Percentiles rank a stretch among this genome's conserved stretches.
Conservation (phyloP, 2,797 vertebrate species). For the Pangasius djambal region DNA sequence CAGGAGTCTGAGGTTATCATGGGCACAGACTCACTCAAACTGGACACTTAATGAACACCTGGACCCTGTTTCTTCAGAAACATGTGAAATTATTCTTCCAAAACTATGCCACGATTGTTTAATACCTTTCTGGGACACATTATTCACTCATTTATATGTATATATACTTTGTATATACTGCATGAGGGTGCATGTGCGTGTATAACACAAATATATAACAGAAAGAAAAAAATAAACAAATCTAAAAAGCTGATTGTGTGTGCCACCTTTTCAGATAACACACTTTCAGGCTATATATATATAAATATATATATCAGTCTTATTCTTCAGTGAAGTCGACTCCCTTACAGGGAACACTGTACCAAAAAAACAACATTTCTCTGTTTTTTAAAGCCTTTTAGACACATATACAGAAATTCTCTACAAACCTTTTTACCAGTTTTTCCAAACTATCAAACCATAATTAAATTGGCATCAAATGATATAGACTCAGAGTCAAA, state of each 20-base stretch:
- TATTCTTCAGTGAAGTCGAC: background rate
- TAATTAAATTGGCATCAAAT: background rate
- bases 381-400: background rate
- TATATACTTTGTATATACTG: background rate
- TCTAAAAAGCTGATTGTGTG: background rate
- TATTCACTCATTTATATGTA: background rate
- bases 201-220: background rate
- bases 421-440: background rate
- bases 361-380: background rate
- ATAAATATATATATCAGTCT: background rate
- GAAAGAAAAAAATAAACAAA: background rate
- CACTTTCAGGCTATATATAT: background rate
- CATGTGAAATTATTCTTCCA: background rate
- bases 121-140: background rate
- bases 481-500: background rate
- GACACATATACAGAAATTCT: background rate
- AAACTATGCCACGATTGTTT: background rate
- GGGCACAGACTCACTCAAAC: background rate
- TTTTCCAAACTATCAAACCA: background rate
- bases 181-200: background rate
- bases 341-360: background rate
- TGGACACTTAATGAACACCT: background rate
- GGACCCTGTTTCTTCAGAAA: background rate
- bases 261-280: background rate
- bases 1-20: background rate